These are phyloP conservation scores for Sus scrofa DNA, from an alignment of 2,113 vertebrate genomes.

Conservation along the genomic window T2T-Sscrofa CM000814.6:13243501-13244000, in stretches of 20 bases:
- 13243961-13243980: neutral
- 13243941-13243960: neutral
- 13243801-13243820: neutral
- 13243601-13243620: fast-evolving
- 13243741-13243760: neutral
- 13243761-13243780: neutral
- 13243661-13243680: neutral
- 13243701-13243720: no score
- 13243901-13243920: neutral
- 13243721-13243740: neutral
- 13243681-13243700: neutral
- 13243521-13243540: neutral
- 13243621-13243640: neutral
- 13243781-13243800: neutral
- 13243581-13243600: neutral
- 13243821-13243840: neutral
- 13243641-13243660: fast-evolving
- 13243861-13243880: neutral
- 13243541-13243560: neutral
- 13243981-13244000: neutral
- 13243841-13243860: constrained; percentile 16
- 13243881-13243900: neutral
- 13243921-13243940: neutral
- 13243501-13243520: constrained; percentile 27
- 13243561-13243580: neutral